These are phyloP conservation scores for Stenurella melanura DNA, from an alignment of 2,888 invertebrate species.

Conservation along the genomic window DNA sequence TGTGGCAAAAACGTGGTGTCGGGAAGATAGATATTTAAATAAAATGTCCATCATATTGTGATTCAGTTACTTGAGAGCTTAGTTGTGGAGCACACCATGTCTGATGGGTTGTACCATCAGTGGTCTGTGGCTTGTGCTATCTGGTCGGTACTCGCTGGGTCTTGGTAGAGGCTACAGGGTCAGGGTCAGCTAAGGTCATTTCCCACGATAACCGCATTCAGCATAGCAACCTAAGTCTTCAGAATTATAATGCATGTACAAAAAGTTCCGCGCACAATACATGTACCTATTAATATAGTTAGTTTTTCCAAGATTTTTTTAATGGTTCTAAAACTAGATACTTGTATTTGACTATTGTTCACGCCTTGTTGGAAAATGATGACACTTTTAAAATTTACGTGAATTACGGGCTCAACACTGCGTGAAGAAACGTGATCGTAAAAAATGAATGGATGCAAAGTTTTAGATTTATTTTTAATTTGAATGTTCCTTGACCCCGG, in stretches of 20 bases:
- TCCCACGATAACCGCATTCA: constrained; percentile 74
- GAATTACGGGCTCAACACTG: neutral
- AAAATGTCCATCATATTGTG: constrained; percentile 25
- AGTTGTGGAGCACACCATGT: constrained; percentile 47
- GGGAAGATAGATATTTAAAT: constrained; percentile 5
- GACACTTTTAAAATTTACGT: neutral
- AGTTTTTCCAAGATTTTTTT: constrained; percentile 3
- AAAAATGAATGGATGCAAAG: neutral
- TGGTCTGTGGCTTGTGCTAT: constrained; percentile 55
- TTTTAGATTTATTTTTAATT: neutral
- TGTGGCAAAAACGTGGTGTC: constrained; percentile 13
- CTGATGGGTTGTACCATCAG: constrained; percentile 52
- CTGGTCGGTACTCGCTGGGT: constrained; percentile 57
- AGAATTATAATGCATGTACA: constrained; percentile 67
- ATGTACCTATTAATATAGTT: neutral
- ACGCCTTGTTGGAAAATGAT: neutral
- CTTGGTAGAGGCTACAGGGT: constrained; percentile 69
- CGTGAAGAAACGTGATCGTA: no score
- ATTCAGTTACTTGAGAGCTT: constrained; percentile 42
- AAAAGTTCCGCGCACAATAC: constrained; percentile 43
- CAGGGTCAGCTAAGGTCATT: constrained; percentile 75
- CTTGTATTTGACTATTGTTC: neutral
- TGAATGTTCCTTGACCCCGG: neutral
- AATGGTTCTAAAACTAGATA: neutral
- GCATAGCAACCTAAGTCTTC: constrained; percentile 72